Conservation (phyloP, 1,140 invertebrate species). For the Conus ventricosus region DNA sequence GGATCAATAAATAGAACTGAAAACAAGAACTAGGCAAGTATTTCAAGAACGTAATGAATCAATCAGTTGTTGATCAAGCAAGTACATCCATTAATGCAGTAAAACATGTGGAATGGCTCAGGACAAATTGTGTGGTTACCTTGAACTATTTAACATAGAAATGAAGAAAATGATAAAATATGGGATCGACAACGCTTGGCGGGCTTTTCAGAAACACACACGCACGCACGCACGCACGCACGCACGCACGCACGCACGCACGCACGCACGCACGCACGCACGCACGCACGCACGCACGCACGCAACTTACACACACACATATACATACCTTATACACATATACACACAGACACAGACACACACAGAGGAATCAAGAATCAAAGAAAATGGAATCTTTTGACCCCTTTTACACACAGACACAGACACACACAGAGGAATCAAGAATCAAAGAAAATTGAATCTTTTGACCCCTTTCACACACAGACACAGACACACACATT, state of each 20-base stretch:
- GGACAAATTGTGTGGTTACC: background rate
- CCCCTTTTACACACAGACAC: background rate
- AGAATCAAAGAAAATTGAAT: background rate
- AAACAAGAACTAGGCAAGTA: no score
- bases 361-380: background rate
- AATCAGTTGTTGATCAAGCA: no score
- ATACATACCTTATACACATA: background rate
- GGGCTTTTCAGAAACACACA: background rate
- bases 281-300: background rate
- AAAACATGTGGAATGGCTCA: background rate
- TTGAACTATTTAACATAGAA: background rate
- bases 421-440: background rate
- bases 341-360: background rate
- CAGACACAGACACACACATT: no score
- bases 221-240: no score
- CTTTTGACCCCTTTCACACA: background rate
- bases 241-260: background rate
- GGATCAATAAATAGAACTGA: no score
- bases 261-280: background rate
- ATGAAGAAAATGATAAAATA: background rate
- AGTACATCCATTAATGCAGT: no score
- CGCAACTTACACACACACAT: background rate
- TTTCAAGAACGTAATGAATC: no score
- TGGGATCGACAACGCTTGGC: background rate
- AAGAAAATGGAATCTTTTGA: background rate